Evolutionary conservation across 2,797 vertebrate genomes (phyloP), one percentile per base, ranked within the genome.

Genomic region (Acanthornis magna): DNA sequence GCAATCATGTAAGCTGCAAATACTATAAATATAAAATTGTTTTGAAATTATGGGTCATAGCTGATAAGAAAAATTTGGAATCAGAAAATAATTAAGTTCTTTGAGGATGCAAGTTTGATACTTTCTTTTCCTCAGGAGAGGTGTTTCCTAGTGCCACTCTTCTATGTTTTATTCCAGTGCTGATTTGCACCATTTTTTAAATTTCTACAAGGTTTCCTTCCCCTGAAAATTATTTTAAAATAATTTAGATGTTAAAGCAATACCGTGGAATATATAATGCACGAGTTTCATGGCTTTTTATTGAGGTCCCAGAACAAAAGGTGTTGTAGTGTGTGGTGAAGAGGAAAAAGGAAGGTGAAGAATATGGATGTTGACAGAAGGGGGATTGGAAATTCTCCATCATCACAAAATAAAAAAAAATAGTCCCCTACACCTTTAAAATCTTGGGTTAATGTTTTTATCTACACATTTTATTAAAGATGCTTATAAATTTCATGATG

Each of bases 1-100:
- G 2, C 0, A 50, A 9, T 13, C 1, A 21, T 21, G 4, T 15
- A 26, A 29, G 6, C 5, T 53, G 8, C 4, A 42, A 30, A 48
- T 74, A 29, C 34, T 65, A 5, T 25, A 60, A 43, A 5, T 20
- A 48, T 11, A 13, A 3, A 76, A 43, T 40, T 38, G 5, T 70
- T 95, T 48, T 70, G 13, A 82, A 63, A 38, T 40, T 2, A 23
- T n/a, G 17, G 6, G 1, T 34, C 15, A 51, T 30, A 62, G 8
- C 7, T 71, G 10, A 29, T 16, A 19, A 68, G 13, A 58, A 71
- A 22, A 3, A 53, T 42, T 65, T 87, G 4, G 16, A 80, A 79
- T 17, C 27, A 67, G 14, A 73, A 43, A 22, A 0, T 36, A 48
- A 58, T 38, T 30, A 43, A n/a, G 19, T 34, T 73, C 3, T 40